These are phyloP conservation scores for Sarcophaga peregrina DNA, from an alignment of 1,140 invertebrate genomes.

Conservation along the genomic window DNA sequence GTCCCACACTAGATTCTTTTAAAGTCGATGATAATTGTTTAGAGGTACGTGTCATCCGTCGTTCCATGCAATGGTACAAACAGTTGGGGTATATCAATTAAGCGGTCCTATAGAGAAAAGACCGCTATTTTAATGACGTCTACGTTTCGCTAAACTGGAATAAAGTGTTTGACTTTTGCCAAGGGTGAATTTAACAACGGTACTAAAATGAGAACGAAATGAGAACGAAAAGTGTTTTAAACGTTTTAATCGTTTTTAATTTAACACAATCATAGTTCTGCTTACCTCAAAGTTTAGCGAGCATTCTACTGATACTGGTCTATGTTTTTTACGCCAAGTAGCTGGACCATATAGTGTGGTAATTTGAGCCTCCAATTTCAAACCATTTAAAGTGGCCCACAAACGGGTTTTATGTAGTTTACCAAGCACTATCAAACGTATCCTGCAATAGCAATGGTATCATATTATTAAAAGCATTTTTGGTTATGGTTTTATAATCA, in stretches of 20 bases:
- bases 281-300: conserved; percentile 84
- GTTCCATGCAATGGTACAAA: conserved; percentile 95
- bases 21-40: conserved; percentile 92
- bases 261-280: conserved; percentile 85
- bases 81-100: conserved; percentile 93
- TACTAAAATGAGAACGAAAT: conserved; percentile 69
- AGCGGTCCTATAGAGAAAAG: conserved; percentile 89
- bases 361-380: conserved; percentile 75
- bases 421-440: conserved; percentile 75
- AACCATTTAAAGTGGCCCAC: conserved; percentile 89
- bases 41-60: conserved; percentile 94
- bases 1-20: conserved; percentile 83
- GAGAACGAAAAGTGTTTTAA: not conserved
- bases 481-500: conserved; percentile 59
- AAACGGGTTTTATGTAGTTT: conserved; percentile 89
- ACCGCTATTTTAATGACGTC: conserved; percentile 88
- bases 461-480: conserved; percentile 50
- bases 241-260: conserved; percentile 21
- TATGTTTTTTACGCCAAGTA: conserved; percentile 64
- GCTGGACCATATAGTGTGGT: conserved; percentile 63
- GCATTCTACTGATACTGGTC: conserved; percentile 77
- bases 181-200: conserved; percentile 92
- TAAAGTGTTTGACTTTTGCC: conserved; percentile 93
- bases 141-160: conserved; percentile 80
- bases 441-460: conserved; percentile 65